Evolutionary conservation across 2,888 invertebrate species (phyloP).

Genomic region (Eilema depressum): DNA sequence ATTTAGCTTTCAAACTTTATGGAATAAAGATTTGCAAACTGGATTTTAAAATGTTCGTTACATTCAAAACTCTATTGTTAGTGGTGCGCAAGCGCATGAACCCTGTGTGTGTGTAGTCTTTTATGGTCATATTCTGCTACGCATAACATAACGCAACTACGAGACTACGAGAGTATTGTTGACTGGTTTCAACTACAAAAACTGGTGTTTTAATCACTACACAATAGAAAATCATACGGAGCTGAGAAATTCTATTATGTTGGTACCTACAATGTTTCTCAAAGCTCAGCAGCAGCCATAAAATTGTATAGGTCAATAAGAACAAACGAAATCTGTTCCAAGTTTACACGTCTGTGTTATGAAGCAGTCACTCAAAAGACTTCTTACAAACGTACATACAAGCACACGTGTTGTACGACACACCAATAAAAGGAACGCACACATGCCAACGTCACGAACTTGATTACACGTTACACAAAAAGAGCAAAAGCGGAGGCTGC

Average conservation of each 20-base stretch:
- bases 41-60: neutral
- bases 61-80: neutral
- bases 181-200: conserved; percentile 1
- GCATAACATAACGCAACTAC: too few relatives aligned
- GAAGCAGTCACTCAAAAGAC: conserved; percentile 46
- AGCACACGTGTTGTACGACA: conserved; percentile 63
- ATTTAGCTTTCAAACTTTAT: too few relatives aligned
- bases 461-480: conserved; percentile 81
- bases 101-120: too few relatives aligned
- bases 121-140: neutral
- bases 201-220: neutral
- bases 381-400: conserved; percentile 49
- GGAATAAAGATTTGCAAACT: too few relatives aligned
- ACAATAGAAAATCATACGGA: conserved; percentile 6
- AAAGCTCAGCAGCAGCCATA: conserved; percentile 36
- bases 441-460: conserved; percentile 63
- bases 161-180: neutral
- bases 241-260: neutral
- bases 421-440: conserved; percentile 62
- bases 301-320: conserved; percentile 41
- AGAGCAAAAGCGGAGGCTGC: conserved; percentile 83
- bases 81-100: neutral
- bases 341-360: conserved; percentile 41
- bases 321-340: conserved; percentile 56
- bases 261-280: conserved; percentile 11